Conservation (phyloP, 2,797 vertebrate species). For the Acanthis flammea region DNA sequence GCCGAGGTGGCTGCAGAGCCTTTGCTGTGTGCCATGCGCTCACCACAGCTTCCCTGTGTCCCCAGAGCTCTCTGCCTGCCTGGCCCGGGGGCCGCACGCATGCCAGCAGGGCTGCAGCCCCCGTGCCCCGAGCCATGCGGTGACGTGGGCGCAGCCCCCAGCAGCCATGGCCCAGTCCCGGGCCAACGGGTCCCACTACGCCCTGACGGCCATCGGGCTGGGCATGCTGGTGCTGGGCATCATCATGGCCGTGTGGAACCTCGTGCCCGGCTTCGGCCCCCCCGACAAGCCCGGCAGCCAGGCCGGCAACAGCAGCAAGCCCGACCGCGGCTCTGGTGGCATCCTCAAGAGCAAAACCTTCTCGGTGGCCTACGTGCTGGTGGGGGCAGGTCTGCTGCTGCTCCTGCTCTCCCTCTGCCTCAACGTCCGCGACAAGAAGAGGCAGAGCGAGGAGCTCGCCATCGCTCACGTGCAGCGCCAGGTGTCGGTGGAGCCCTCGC, state of each 20-base stretch:
- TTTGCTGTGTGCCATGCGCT: accelerated
- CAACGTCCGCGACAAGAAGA: constrained; percentile 82
- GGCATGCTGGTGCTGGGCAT: constrained; percentile 91
- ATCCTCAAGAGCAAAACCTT: constrained; percentile 82
- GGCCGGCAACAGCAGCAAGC: constrained; percentile 71
- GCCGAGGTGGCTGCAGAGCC: accelerated
- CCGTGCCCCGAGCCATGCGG: background rate
- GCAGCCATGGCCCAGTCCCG: constrained; percentile 75
- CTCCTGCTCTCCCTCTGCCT: constrained; percentile 88
- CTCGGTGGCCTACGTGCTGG: constrained; percentile 88
- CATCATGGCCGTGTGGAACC: constrained; percentile 94
- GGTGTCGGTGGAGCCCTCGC: background rate
- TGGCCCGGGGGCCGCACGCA: background rate
- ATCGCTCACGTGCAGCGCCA: constrained; percentile 13
- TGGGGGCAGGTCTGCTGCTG: constrained; percentile 82
- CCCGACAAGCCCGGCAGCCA: background rate
- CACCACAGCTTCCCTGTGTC: background rate
- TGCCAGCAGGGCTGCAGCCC: background rate
- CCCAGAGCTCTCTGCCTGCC: background rate
- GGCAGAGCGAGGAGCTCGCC: constrained; percentile 45
- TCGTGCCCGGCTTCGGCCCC: constrained; percentile 79
- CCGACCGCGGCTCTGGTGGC: background rate
- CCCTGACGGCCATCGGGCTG: constrained; percentile 90
- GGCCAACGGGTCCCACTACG: constrained; percentile 87
- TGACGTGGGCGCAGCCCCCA: background rate